Evolutionary conservation across 2,113 vertebrate genomes (phyloP).

Genomic region (Crotalus horridus): DNA sequence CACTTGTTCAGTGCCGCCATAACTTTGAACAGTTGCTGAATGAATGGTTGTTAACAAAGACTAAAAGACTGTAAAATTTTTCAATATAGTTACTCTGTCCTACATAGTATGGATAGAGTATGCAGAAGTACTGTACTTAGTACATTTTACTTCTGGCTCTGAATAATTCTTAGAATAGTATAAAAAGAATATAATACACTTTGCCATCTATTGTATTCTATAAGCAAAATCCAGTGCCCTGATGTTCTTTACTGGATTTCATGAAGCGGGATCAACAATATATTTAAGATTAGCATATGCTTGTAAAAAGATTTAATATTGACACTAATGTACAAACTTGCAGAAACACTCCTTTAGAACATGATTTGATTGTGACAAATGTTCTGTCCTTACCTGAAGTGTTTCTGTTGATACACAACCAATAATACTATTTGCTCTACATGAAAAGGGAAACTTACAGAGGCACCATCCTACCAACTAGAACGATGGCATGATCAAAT

Average conservation of each 20-base stretch:
- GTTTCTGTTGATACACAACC: neutral
- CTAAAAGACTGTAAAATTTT: neutral
- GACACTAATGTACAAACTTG: neutral
- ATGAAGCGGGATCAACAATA: fast-evolving
- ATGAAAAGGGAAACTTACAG: neutral
- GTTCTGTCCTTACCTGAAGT: neutral
- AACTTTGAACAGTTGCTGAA: neutral
- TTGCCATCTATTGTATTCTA: neutral
- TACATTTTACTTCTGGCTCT: neutral
- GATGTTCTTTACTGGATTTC: neutral
- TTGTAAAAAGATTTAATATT: neutral
- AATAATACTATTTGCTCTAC: neutral
- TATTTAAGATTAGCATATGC: neutral
- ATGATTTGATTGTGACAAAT: neutral
- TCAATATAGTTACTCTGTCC: neutral
- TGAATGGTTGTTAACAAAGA: neutral
- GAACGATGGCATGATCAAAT: neutral
- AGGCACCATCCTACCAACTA: neutral
- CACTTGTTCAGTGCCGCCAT: neutral
- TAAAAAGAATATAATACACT: neutral
- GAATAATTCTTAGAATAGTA: neutral
- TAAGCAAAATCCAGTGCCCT: neutral
- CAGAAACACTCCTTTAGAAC: neutral
- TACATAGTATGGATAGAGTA: neutral
- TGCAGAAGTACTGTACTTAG: neutral